Evolutionary conservation across 2,797 vertebrate genomes (phyloP), one percentile per base, ranked within the genome.

Genomic region (Coracias cyanogaster): DNA sequence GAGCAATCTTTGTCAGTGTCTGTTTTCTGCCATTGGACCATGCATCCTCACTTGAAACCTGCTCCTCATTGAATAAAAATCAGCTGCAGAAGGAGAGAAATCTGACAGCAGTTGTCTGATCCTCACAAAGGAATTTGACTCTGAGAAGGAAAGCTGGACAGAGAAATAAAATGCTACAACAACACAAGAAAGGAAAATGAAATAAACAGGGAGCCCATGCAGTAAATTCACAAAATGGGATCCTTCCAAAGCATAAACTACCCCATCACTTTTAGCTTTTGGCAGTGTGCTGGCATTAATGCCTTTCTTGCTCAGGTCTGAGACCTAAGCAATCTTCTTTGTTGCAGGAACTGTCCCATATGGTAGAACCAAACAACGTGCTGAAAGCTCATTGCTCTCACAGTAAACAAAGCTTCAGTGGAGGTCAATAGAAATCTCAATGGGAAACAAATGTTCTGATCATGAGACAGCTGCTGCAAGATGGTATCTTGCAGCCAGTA

Each of bases 161-260:
- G 41, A 26, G 12, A 65, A 51, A 80, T 85, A 28, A 80, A 61
- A 39, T 15, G 22, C 12, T 86, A 26, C 35, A 81, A 18, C 52
- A 86, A 3, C 54, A 61, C 17, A 62, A 82, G 86, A 83, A 72
- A 88, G 33, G 18, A 37, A 54, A 58, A 25, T 0, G 0, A 89
- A 85, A 61, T 41, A 60, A 79, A 73, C 20, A 65, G 46, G 35
- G 16, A 43, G 15, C 12, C 37, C 52, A 37, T 52, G 25, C 67
- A 89, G 52, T 65, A 80, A 94, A 94, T 87, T 88, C 70, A 79
- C 70, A 74, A 74, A 93, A 88, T 55, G 31, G 51, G 48, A 93
- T 46, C 35, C 10, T 76, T 96, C 80, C 66, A 84, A 84, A 90
- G 35, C 48, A 79, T 65, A 84, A 93, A 93, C n/a, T 72, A 86